Evolutionary conservation across 2,113 vertebrate species (phyloP), one percentile per base, ranked within the genome.

Genomic region (Elgaria multicarinata): DNA sequence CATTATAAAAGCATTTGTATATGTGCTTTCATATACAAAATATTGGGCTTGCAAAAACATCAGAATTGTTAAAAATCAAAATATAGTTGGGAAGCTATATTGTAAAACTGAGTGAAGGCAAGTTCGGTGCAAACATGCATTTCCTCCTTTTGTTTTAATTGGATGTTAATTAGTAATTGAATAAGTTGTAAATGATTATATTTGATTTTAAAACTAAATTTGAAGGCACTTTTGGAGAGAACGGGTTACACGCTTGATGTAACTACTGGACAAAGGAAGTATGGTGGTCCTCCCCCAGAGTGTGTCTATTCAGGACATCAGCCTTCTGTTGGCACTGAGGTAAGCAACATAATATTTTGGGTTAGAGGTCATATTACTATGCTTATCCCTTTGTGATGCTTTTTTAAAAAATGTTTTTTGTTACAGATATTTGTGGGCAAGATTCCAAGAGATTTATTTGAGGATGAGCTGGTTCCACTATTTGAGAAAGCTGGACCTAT

Each of bases 401-500:
- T 75, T 91, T 88, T 83, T 16, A 44, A 93, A 90, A 93, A 94
- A 6, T 1, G 94, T 46, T 91, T 95, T 95, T 93, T 95, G 44
- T 94, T 95, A 86, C 67, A 99, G 99, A 99, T 99, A 93, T 99
- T 99, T 95, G 98, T 99, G 22, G 99, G 99, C 74, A 99, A 99
- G 96, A 99, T 99, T 94, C 99, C 99, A 16, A 97, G 99, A 87
- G 99, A 99, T 95, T 93, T 99, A 91, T 99, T 99, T 95, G 99
- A 99, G 95, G 99, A 99, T 89, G 99, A 99, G 90, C 98, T 99
- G 95, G 99, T 99, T 92, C 99, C 99, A 44, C 97, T 99, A 92
- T 99, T 99, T 97, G 99, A 99, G 95, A 99, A 99, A 96, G 99
- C 98, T 2, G 99, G 99, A 62, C 97, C 98, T 66, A 99, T 99